Percentiles rank a stretch among this genome's conserved stretches.
Conservation (phyloP, 2,797 vertebrate genomes). For the Chiloscyllium punctatum region DNA sequence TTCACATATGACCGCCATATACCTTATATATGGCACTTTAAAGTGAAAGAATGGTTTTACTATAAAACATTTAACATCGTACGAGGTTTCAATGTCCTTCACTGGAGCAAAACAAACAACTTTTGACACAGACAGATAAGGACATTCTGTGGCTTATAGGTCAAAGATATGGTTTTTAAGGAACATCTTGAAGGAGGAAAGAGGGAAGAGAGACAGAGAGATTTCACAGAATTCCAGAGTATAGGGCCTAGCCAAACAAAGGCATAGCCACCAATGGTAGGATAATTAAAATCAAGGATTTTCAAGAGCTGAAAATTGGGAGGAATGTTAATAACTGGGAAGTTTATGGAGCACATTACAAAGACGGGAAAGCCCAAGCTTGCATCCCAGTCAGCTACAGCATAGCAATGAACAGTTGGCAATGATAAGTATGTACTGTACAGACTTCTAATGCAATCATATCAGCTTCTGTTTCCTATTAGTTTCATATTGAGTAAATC, state of each 20-base stretch:
- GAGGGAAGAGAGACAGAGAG: neutral
- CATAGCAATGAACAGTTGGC: neutral
- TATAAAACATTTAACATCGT: neutral
- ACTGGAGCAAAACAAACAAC: neutral
- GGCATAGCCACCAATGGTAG: neutral
- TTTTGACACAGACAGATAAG: neutral
- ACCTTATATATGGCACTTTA: neutral
- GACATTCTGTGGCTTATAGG: neutral
- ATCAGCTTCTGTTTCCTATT: neutral
- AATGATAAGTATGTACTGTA: neutral
- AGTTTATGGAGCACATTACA: no score
- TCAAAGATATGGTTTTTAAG: neutral
- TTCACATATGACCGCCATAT: neutral
- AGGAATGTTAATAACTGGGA: neutral
- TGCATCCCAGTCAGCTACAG: neutral
- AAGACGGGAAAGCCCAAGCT: neutral
- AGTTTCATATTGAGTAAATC: neutral
- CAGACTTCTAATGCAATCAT: neutral
- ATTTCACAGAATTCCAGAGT: neutral
- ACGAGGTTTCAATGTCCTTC: no score
- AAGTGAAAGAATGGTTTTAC: neutral
- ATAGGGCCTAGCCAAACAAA: neutral
- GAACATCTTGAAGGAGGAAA: neutral
- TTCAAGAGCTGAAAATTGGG: neutral
- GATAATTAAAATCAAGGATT: neutral